phyloP scores from a whole-genome alignment of 1,140 invertebrate species.

The Samia ricini region DNA sequence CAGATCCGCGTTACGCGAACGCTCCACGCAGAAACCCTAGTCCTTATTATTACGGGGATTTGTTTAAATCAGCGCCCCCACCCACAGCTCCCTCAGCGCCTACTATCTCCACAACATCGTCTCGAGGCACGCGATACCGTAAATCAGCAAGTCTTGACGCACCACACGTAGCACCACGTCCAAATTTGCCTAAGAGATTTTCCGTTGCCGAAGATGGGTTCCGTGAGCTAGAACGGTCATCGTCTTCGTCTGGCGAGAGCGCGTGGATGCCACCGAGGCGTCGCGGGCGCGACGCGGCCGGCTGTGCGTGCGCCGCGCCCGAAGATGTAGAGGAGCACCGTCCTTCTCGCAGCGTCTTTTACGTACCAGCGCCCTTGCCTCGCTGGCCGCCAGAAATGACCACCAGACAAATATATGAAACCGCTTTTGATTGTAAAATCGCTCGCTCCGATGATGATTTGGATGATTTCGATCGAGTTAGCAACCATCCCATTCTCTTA shows the following conservation, averaged over 20 bases:
- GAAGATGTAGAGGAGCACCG: conserved; percentile 81
- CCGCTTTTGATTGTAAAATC: conserved; percentile 92
- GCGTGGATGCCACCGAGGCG: conserved; percentile 80
- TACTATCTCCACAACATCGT: conserved; percentile 61
- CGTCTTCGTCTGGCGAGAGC: conserved; percentile 73
- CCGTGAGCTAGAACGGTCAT: conserved; percentile 72
- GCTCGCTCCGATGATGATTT: conserved; percentile 89
- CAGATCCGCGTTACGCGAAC: conserved; percentile 76
- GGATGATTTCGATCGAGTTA: conserved; percentile 88
- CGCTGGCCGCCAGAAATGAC: conserved; percentile 80
- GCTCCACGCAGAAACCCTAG: conserved; percentile 83
- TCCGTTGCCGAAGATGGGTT: conserved; percentile 83
- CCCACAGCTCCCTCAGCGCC: conserved; percentile 51
- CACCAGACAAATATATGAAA: conserved; percentile 88
- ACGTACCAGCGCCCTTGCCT: conserved; percentile 82
- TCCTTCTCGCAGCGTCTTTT: conserved; percentile 79
- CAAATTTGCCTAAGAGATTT: conserved; percentile 79
- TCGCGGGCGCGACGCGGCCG: conserved; percentile 78
- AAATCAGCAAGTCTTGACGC: conserved; percentile 85
- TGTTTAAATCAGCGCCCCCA: conserved; percentile 79
- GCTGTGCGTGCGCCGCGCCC: conserved; percentile 82
- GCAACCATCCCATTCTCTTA: conserved; percentile 87
- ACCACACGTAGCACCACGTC: conserved; percentile 76
- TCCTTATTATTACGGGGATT: conserved; percentile 87
- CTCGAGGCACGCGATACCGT: conserved; percentile 66